Conservation (phyloP, 2,113 vertebrate species). For the Limanda limanda region DNA sequence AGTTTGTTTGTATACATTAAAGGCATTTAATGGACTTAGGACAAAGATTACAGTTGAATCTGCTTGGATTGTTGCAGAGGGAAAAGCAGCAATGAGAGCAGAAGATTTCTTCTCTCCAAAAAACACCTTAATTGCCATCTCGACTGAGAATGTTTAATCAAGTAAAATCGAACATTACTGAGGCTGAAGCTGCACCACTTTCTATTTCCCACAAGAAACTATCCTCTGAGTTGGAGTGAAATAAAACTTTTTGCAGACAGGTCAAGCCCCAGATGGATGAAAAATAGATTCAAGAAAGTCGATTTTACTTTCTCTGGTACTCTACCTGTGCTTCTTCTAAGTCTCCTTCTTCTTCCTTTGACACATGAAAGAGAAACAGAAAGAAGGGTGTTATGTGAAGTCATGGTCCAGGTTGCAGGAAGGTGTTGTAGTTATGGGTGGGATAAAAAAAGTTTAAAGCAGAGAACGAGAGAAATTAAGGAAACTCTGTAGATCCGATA, state of each 20-base stretch:
- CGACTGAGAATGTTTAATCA: not conserved
- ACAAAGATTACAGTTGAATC: not conserved
- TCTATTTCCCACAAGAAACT: not conserved
- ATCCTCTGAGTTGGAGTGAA: conserved; percentile 1
- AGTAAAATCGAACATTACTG: not conserved
- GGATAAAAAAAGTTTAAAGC: no score
- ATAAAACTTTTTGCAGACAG: conserved; percentile 8
- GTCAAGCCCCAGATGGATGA: conserved; percentile 7
- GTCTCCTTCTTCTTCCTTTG: conserved; percentile 57
- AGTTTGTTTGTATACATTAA: not conserved
- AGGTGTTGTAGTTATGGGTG: no score
- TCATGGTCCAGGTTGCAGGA: not conserved
- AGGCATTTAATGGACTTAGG: not conserved
- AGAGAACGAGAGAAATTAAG: no score
- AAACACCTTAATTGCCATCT: not conserved
- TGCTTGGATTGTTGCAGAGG: no score
- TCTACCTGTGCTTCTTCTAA: conserved; percentile 66
- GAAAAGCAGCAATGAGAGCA: not conserved
- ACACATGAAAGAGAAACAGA: not conserved
- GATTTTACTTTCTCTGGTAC: not conserved
- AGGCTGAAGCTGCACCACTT: not conserved
- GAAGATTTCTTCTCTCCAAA: not conserved
- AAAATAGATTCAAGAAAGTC: conserved; percentile 3
- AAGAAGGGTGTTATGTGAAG: not conserved
- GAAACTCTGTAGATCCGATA: not conserved